Conservation (phyloP, 2,113 vertebrate species). For the Sebastes fasciatus region DNA sequence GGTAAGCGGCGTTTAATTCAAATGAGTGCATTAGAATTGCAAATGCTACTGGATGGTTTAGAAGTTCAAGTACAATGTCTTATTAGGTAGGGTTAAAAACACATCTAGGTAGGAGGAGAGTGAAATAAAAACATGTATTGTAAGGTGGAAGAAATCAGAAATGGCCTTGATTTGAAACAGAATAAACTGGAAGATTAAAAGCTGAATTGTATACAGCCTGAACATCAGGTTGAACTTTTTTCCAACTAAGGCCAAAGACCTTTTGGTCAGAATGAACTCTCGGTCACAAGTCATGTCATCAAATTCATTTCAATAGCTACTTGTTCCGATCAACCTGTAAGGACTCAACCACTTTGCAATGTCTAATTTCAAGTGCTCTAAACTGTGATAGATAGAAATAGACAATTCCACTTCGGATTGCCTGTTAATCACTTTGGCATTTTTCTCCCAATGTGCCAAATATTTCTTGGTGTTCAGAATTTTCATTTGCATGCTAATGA, state of each 20-base stretch:
- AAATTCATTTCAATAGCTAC: constrained; percentile 64
- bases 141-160: neutral
- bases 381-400: constrained; percentile 78
- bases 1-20: constrained; percentile 87
- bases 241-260: constrained; percentile 36
- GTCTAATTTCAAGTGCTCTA: constrained; percentile 73
- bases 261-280: constrained; percentile 55
- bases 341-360: constrained; percentile 62
- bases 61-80: constrained; percentile 78
- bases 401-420: constrained; percentile 80
- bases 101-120: constrained; percentile 19
- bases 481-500: constrained; percentile 97
- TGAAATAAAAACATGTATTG: neutral
- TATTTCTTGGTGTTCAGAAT: constrained; percentile 86
- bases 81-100: constrained; percentile 64
- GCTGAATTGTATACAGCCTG: constrained; percentile 22
- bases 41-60: constrained; percentile 83
- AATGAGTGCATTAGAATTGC: constrained; percentile 88
- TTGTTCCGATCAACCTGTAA: constrained; percentile 69
- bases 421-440: constrained; percentile 86
- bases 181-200: constrained; percentile 36
- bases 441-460: constrained; percentile 85
- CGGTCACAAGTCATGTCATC: constrained; percentile 54
- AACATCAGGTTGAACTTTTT: constrained; percentile 38
- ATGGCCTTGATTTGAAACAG: constrained; percentile 22